Percentiles rank a stretch among this genome's conserved stretches.
These are phyloP conservation scores for Dasypus novemcinctus DNA, from an alignment of 2,113 vertebrate genomes.

Conservation along the genomic window DNA sequence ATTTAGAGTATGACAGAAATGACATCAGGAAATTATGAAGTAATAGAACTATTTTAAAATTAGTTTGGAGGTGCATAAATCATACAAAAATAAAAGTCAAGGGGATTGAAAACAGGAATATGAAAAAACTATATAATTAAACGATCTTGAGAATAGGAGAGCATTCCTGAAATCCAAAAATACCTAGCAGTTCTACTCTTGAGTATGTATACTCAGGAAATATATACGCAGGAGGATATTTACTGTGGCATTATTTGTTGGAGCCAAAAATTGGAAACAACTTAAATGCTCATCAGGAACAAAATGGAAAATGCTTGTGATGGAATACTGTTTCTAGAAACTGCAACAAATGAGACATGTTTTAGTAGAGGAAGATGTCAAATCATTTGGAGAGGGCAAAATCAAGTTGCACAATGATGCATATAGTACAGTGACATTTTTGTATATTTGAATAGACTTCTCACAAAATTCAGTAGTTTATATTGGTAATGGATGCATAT, in stretches of 20 bases:
- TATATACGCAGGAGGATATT: slow-evolving; percentile 16
- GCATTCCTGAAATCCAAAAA: slow-evolving; percentile 32
- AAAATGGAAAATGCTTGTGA: background rate
- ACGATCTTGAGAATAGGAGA: slow-evolving; percentile 38
- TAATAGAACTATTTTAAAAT: background rate
- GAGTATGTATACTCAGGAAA: slow-evolving; percentile 53
- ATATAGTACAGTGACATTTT: background rate
- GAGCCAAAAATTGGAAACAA: slow-evolving; percentile 29
- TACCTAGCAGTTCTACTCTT: background rate
- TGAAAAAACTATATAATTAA: background rate
- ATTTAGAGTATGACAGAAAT: background rate
- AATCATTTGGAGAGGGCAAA: background rate
- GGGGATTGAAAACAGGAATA: background rate
- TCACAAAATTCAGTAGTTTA: slow-evolving; percentile 39
- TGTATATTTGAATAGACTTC: slow-evolving; percentile 59
- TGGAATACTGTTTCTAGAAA: slow-evolving; percentile 21
- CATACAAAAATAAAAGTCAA: no score
- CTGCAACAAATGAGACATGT: background rate
- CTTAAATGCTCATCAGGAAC: background rate
- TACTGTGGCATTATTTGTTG: slow-evolving; percentile 38
- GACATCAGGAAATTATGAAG: background rate
- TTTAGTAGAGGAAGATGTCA: no score
- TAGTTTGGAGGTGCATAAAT: no score
- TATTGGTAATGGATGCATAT: slow-evolving; percentile 33
- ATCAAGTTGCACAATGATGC: background rate